Conservation (phyloP, 2,797 vertebrate species). For the Rhyacichthys aspro region DNA sequence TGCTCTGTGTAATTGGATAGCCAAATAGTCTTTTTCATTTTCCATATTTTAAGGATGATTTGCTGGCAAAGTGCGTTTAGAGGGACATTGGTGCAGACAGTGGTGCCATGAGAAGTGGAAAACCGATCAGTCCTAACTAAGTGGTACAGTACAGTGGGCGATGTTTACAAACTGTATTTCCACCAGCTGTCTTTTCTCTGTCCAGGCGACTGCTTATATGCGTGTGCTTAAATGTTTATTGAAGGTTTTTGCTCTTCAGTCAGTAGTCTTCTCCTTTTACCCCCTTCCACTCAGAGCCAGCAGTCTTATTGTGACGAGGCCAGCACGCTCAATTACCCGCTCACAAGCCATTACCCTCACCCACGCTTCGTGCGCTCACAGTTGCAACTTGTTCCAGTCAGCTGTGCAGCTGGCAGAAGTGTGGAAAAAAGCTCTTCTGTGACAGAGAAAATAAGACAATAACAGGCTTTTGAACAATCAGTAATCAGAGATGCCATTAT, state of each 20-base stretch:
- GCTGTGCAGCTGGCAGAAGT: slow-evolving; percentile 22
- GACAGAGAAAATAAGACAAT: slow-evolving; percentile 3
- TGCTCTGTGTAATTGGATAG: background rate
- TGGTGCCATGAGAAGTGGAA: slow-evolving; percentile 38
- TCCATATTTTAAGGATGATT: slow-evolving; percentile 13
- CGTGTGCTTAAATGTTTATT: background rate
- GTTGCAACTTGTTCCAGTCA: slow-evolving; percentile 38
- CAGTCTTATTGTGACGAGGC: slow-evolving; percentile 39
- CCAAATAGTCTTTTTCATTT: slow-evolving; percentile 15
- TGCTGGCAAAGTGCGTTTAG: background rate
- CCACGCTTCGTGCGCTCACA: slow-evolving; percentile 28
- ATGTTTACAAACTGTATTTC: slow-evolving; percentile 32
- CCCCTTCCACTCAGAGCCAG: slow-evolving; percentile 20
- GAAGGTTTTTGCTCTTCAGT: slow-evolving; percentile 10
- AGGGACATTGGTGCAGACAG: slow-evolving; percentile 36
- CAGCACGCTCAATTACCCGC: slow-evolving; percentile 46
- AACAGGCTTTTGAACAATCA: background rate
- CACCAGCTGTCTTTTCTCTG: slow-evolving; percentile 20
- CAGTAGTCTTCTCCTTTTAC: slow-evolving; percentile 21
- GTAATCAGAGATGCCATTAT: slow-evolving; percentile 7
- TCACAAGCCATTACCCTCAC: slow-evolving; percentile 55
- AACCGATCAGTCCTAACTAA: slow-evolving; percentile 36
- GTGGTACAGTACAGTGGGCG: slow-evolving; percentile 18
- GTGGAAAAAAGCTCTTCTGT: slow-evolving; percentile 22
- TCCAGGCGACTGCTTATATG: slow-evolving; percentile 3